Percentiles rank a stretch among this genome's conserved stretches.
Conservation (phyloP, 2,888 invertebrate genomes). For the Meandrusa payeni region DNA sequence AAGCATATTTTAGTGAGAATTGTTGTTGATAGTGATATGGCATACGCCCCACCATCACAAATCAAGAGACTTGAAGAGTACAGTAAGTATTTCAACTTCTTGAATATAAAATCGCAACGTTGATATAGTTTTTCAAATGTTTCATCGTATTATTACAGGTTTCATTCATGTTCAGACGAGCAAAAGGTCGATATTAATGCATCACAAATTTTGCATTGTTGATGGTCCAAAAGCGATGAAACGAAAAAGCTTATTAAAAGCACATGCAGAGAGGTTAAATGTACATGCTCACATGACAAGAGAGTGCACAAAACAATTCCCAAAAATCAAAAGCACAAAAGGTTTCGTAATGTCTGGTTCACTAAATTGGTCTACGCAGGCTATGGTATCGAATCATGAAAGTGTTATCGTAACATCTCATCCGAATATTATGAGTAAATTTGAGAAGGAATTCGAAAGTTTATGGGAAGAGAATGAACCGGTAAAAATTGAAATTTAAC, state of each 20-base stretch:
- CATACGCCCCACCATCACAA: constrained; percentile 70
- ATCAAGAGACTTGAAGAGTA: constrained; percentile 68
- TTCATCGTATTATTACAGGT: constrained; percentile 45
- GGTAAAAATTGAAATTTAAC: too few relatives aligned
- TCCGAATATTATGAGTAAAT: constrained; percentile 73
- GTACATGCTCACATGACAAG: constrained; percentile 53
- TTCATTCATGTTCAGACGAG: constrained; percentile 73
- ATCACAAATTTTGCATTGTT: constrained; percentile 89
- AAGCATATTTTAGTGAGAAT: constrained; percentile 71
- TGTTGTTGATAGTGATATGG: constrained; percentile 74
- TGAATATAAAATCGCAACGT: too few relatives aligned
- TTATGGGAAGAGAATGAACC: constrained; percentile 80
- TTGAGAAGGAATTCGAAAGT: constrained; percentile 81
- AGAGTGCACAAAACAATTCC: constrained; percentile 35
- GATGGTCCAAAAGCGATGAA: constrained; percentile 78
- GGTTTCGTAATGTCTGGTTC: constrained; percentile 85
- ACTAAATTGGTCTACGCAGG: constrained; percentile 88
- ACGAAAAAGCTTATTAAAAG: constrained; percentile 57
- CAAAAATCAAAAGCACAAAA: constrained; percentile 48
- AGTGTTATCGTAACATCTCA: constrained; percentile 84
- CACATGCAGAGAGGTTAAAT: constrained; percentile 66
- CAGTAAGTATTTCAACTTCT: constrained; percentile 59
- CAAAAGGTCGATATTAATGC: constrained; percentile 83
- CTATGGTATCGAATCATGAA: constrained; percentile 86
- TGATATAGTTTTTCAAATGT: too few relatives aligned